Evolutionary conservation across 2,888 invertebrate species (phyloP).

Genomic region (Entomobrya proxima): DNA sequence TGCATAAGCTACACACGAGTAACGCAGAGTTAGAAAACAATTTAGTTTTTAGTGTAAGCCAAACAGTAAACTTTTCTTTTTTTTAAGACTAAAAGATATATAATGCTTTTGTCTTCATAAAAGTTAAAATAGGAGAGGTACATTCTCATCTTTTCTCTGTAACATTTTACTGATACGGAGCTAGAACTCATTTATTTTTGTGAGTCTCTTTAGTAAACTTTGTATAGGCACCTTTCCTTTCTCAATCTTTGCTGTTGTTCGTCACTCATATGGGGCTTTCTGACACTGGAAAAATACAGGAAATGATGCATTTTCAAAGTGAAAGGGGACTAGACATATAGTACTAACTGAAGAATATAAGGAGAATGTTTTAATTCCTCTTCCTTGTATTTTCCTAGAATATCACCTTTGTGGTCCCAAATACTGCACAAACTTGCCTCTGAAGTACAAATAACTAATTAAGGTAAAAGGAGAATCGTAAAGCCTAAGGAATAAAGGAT

Average conservation of each 20-base stretch:
- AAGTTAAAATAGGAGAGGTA: not conserved
- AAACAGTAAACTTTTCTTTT: constrained; percentile 1
- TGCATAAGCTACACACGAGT: not conserved
- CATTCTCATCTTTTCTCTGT: not conserved
- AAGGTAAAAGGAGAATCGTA: constrained; percentile 38
- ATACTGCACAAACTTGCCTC: not conserved
- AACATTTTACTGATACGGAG: not conserved
- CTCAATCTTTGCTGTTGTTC: not conserved
- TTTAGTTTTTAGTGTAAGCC: constrained; percentile 26
- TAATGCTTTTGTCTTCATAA: not conserved
- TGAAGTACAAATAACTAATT: constrained; percentile 51
- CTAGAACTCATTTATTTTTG: not conserved
- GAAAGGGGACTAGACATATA: not conserved
- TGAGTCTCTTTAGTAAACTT: not conserved
- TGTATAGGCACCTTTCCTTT: not conserved
- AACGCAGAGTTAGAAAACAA: constrained; percentile 4
- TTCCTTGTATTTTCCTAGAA: not conserved
- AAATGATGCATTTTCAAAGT: not conserved
- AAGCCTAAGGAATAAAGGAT: constrained; percentile 55
- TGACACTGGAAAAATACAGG: not conserved
- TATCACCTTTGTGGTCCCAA: not conserved
- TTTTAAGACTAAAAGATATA: not conserved
- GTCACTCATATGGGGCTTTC: constrained; percentile 1
- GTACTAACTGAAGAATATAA: not conserved
- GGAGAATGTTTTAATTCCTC: not conserved